Base-by-base conservation (phyloP, 2,888 invertebrate genomes). In the Eupithecia dodoneata region DNA sequence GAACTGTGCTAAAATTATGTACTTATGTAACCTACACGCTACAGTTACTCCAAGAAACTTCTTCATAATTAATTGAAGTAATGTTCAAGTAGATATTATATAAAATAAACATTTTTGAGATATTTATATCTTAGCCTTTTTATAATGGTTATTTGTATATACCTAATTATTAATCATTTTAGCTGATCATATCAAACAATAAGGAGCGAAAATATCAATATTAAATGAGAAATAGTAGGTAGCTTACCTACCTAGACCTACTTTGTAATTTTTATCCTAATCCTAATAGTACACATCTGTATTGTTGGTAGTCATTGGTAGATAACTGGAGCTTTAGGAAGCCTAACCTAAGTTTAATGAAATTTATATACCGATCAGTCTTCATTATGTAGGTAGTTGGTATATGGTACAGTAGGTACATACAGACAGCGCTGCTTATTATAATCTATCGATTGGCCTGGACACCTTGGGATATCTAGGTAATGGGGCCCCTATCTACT, bases 1-100 rank as follows among this genome's bases (percentile, higher is more conserved):
- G 71, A 74, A 87, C 90, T 90, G 91, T 89, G 90, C 91, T 94
- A 92, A 88, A 81, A 81, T 73, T 76, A 76, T 77, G 75, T 79
- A 55, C 75, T 72, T 74, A 71, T 75, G 73, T 74, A 71, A 72
- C 72, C 66, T 77, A 73, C 44, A 80, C n/a, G 73, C 73, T 71
- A 73, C 72, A 75, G 72, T 80, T 81, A 76, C 73, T 77, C 59
- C 75, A 78, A 76, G 67, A 69, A 74, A 76, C 65, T 47, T 80
- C 76, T 76, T 74, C 75, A 71, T 76, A 80, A 76, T 77, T 82
- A 76, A 72, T 79, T 79, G 74, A 80, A 75, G 77, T 81, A 76
- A 81, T 74, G 71, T 79, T 78, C 74, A 79, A 76, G 75, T 74
- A 73, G 71, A 78, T 73, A 73, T 69, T 72, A 75, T 76, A 79